phyloP scores from a whole-genome alignment of 2,797 vertebrate species.

The Channallabes apus region DNA sequence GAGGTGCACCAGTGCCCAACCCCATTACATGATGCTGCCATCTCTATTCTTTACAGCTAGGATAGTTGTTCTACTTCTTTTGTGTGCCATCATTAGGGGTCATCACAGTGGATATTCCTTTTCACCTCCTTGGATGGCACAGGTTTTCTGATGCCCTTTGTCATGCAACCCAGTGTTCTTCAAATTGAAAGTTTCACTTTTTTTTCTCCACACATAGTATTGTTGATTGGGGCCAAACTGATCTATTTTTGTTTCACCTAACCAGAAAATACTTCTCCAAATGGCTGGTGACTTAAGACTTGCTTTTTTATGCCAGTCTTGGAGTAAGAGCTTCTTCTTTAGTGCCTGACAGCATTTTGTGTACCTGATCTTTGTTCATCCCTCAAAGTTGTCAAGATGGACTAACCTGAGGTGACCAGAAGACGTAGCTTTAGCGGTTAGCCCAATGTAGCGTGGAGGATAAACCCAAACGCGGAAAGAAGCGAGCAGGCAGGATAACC shows the following conservation, averaged over 20 bases:
- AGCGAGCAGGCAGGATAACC: too few species aligned
- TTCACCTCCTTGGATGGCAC: too few species aligned
- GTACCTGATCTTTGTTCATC: background rate
- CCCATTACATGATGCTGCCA: background rate
- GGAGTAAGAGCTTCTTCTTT: background rate
- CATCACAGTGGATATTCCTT: too few species aligned
- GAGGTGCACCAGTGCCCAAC: background rate
- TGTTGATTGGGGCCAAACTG: background rate
- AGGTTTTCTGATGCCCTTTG: too few species aligned
- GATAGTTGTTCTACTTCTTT: background rate
- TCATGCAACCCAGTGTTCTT: background rate
- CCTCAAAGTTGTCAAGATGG: too few species aligned
- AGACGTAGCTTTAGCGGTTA: too few species aligned
- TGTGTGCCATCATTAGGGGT: too few species aligned
- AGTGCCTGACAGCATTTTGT: background rate
- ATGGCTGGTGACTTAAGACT: background rate
- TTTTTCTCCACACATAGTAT: background rate
- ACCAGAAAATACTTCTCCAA: background rate
- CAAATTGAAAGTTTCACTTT: background rate
- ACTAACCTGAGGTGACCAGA: too few species aligned
- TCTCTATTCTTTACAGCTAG: background rate
- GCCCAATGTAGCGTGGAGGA: too few species aligned
- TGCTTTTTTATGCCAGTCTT: background rate
- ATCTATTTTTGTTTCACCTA: background rate
- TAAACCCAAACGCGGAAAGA: too few species aligned